These are phyloP conservation scores for Euplagia quadripunctaria DNA, from an alignment of 2,888 invertebrate genomes.

Conservation along the genomic window DNA sequence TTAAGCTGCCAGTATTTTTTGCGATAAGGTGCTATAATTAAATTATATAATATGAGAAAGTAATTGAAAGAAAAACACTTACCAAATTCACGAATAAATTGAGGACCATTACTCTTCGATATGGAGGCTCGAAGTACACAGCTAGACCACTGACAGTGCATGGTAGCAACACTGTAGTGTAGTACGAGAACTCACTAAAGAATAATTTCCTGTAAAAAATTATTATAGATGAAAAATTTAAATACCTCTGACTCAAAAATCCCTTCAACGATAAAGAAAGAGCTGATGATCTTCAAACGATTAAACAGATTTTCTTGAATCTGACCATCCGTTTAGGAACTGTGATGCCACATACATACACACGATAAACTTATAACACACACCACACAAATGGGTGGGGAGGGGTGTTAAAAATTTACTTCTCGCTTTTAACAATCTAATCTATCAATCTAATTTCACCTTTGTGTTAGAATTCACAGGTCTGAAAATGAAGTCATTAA, in stretches of 20 bases:
- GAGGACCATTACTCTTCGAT: slow-evolving; percentile 80
- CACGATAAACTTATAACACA: too few species aligned
- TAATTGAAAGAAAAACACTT: slow-evolving; percentile 44
- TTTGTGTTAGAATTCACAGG: too few species aligned
- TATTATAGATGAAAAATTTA: too few species aligned
- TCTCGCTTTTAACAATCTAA: not conserved
- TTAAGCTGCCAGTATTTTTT: not conserved
- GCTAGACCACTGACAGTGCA: slow-evolving; percentile 82
- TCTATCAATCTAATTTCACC: too few species aligned
- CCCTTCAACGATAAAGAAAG: too few species aligned
- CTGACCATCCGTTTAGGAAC: too few species aligned
- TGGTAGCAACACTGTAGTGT: slow-evolving; percentile 80
- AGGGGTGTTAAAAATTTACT: not conserved
- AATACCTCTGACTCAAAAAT: too few species aligned
- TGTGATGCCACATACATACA: too few species aligned
- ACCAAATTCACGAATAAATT: slow-evolving; percentile 85
- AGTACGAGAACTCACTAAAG: slow-evolving; percentile 82
- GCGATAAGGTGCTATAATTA: not conserved
- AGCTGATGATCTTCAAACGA: too few species aligned
- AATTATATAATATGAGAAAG: not conserved
- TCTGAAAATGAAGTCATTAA: too few species aligned
- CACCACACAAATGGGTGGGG: too few species aligned
- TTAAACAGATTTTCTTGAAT: too few species aligned
- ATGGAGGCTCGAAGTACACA: slow-evolving; percentile 82
- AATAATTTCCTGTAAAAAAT: slow-evolving; percentile 73